These are phyloP conservation scores for Cephalopachus bancanus DNA, from an alignment of 2,797 vertebrate genomes.

Conservation along the genomic window DNA sequence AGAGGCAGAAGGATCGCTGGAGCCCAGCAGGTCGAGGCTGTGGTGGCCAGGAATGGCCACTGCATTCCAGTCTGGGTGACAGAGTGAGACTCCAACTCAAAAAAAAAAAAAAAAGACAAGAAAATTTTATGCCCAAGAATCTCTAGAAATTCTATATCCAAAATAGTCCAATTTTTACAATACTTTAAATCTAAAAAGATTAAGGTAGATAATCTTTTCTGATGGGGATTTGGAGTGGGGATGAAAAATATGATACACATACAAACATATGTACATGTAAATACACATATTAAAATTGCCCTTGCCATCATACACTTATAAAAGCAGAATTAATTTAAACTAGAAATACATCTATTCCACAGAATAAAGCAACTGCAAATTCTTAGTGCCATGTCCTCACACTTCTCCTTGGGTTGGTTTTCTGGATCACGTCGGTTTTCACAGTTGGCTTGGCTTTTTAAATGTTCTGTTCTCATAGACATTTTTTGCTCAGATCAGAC, in stretches of 20 bases:
- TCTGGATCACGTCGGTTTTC: not conserved
- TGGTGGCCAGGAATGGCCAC: too few relatives aligned
- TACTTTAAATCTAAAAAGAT: not conserved
- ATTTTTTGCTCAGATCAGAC: constrained; percentile 75
- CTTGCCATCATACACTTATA: not conserved
- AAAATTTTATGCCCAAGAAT: not conserved
- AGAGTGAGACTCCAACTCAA: too few relatives aligned
- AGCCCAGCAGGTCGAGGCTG: too few relatives aligned
- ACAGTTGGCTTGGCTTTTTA: constrained; percentile 46
- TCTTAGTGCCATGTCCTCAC: not conserved
- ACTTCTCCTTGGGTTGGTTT: constrained; percentile 9
- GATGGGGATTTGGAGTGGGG: not conserved
- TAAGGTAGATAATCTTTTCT: not conserved
- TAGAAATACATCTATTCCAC: not conserved
- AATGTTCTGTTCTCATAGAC: constrained; percentile 54
- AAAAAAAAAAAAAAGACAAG: not conserved
- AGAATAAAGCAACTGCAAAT: not conserved
- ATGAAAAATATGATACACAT: not conserved
- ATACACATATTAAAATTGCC: not conserved
- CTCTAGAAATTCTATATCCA: not conserved
- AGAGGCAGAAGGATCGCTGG: too few relatives aligned
- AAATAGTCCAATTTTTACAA: not conserved
- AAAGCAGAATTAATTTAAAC: not conserved
- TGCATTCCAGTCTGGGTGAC: too few relatives aligned
- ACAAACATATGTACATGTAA: not conserved